A percentile compares a stretch with the other conserved stretches of the same genome.
Evolutionary conservation across 2,797 vertebrate species (phyloP).

Genomic region (Nasua narica): DNA sequence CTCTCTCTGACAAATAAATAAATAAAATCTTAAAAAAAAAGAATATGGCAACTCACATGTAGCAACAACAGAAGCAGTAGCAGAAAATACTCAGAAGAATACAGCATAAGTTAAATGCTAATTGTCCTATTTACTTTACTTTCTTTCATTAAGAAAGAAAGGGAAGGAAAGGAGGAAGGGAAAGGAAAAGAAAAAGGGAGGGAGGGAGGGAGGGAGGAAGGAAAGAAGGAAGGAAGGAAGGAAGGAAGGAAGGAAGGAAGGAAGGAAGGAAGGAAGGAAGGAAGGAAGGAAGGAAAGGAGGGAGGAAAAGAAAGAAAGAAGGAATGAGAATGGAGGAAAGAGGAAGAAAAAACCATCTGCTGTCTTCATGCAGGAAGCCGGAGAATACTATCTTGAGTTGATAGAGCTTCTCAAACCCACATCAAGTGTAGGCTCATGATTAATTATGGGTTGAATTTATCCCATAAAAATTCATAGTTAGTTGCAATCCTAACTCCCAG

Average conservation of each 20-base stretch:
- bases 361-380: neutral
- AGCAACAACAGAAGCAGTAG: neutral
- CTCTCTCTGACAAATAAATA: no score
- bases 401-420: neutral
- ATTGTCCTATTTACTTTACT: neutral
- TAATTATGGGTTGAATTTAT: neutral
- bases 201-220: no score
- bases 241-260: neutral
- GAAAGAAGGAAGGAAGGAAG: no score
- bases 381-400: neutral
- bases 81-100: neutral
- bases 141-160: neutral
- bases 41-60: neutral
- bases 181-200: fast-evolving
- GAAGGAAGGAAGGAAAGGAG: neutral
- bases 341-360: neutral
- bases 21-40: no score
- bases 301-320: neutral
- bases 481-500: neutral
- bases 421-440: neutral
- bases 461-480: neutral
- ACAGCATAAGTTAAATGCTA: neutral
- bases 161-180: neutral
- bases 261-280: neutral
- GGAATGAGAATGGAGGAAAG: no score